phyloP scores from a whole-genome alignment of 2,797 vertebrate genomes.

The Tadarida brasiliensis region DNA sequence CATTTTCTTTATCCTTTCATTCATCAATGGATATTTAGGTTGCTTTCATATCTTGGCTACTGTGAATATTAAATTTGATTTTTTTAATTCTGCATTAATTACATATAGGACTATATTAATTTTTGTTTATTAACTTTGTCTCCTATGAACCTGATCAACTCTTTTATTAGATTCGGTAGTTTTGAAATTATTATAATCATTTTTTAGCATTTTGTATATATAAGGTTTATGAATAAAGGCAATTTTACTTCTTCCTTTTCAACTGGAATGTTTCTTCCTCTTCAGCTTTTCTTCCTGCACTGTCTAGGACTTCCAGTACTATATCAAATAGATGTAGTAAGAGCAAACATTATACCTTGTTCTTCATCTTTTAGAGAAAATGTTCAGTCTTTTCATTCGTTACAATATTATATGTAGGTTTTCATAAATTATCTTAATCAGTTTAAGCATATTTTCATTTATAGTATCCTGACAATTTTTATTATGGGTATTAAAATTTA shows the following conservation, averaged over 20 bases:
- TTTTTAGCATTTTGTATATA: not conserved
- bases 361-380: not conserved
- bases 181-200: not conserved
- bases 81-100: not conserved
- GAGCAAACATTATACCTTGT: not conserved
- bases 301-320: not conserved
- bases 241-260: not conserved
- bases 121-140: not conserved
- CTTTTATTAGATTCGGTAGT: not conserved
- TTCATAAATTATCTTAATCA: not conserved
- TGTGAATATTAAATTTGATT: not conserved
- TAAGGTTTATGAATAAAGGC: not conserved
- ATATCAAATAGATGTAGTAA: not conserved
- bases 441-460: not conserved
- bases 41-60: not conserved
- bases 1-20: not conserved
- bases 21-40: not conserved
- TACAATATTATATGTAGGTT: not conserved
- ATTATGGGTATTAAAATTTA: not conserved
- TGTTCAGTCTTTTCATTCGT: not conserved
- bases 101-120: not conserved
- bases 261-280: not conserved
- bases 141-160: not conserved
- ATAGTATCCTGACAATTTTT: not conserved
- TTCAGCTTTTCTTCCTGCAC: not conserved